Evolutionary conservation across 2,888 invertebrate genomes (phyloP).

Genomic region (Venusia cambrica): DNA sequence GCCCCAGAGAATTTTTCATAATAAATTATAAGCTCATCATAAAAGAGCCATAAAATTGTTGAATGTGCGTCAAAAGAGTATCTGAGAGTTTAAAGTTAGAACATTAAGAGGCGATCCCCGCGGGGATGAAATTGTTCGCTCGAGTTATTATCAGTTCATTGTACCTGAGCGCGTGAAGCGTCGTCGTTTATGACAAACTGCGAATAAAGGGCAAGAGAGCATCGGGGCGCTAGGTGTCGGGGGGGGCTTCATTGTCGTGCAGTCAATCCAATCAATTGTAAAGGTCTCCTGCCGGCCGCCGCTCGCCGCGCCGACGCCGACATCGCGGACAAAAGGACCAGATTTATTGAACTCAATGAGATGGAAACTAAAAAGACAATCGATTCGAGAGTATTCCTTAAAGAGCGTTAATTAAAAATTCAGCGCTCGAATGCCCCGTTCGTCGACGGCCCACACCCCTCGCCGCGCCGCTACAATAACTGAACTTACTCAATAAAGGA

Average conservation of each 20-base stretch:
- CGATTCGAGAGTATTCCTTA: constrained; percentile 23
- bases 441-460: too few relatives aligned
- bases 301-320: background rate
- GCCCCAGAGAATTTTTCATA: constrained; percentile 11
- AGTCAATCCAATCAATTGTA: constrained; percentile 24
- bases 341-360: constrained; percentile 32
- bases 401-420: constrained; percentile 26
- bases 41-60: constrained; percentile 12
- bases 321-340: constrained; percentile 27
- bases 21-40: constrained; percentile 13
- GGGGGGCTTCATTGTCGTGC: constrained; percentile 25
- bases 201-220: constrained; percentile 14
- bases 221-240: constrained; percentile 18
- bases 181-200: constrained; percentile 22
- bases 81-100: constrained; percentile 15
- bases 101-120: constrained; percentile 9
- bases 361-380: constrained; percentile 36
- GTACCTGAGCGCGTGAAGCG: constrained; percentile 11
- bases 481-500: constrained; percentile 27
- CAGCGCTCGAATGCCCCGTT: constrained; percentile 7
- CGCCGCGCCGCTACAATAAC: constrained; percentile 11
- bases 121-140: constrained; percentile 12
- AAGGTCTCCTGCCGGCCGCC: constrained; percentile 5
- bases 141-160: constrained; percentile 10
- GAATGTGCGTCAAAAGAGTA: constrained; percentile 13